Evolutionary conservation across 2,888 invertebrate genomes (phyloP).

Genomic region (Platerodrilus igneus): DNA sequence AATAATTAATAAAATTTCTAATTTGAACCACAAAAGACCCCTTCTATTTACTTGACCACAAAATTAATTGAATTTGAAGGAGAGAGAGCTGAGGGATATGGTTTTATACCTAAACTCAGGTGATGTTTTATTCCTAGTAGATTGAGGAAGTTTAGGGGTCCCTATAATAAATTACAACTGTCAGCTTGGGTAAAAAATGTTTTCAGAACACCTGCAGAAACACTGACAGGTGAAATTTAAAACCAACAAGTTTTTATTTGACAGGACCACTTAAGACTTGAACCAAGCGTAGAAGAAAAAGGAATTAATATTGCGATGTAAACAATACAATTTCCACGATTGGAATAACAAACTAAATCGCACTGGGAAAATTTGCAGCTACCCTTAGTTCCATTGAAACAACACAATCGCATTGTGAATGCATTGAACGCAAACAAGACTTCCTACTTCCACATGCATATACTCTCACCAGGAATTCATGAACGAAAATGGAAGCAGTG

Average conservation of each 20-base stretch:
- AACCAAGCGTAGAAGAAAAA: too few relatives aligned
- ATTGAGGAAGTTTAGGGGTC: too few relatives aligned
- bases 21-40: conserved; percentile 3
- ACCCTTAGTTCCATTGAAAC: conserved; percentile 6
- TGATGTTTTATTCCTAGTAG: too few relatives aligned
- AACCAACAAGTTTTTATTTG: conserved; percentile 17
- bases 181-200: conserved; percentile 19
- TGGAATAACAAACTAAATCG: background rate
- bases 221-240: conserved; percentile 24
- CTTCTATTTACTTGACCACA: too few relatives aligned
- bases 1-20: background rate
- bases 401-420: conserved; percentile 12
- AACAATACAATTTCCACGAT: background rate
- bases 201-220: conserved; percentile 22
- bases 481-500: conserved; percentile 11
- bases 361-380: conserved; percentile 6
- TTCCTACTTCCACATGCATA: conserved; percentile 18
- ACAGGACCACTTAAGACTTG: conserved; percentile 15
- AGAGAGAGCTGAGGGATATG: too few relatives aligned
- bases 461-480: conserved; percentile 11
- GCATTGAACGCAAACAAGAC: conserved; percentile 20
- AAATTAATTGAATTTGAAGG: too few relatives aligned
- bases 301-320: conserved; percentile 4
- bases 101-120: too few relatives aligned
- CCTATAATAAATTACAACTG: conserved; percentile 28